Evolutionary conservation across 1,140 invertebrate genomes (phyloP).

Genomic region (Chrysoperla carnea): DNA sequence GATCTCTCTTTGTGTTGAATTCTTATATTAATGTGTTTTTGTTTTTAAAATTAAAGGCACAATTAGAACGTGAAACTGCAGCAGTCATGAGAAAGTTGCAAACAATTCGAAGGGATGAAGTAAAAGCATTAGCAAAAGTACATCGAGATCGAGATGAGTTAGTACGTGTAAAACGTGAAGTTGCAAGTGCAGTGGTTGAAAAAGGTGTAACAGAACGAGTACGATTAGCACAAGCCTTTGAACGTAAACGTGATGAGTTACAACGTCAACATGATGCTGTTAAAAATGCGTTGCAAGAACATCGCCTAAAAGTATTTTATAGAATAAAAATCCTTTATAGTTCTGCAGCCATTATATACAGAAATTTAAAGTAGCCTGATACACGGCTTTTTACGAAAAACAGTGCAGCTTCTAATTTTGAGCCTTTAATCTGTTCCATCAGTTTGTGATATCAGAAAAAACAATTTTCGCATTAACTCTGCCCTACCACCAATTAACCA

Average conservation of each 20-base stretch:
- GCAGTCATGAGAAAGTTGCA: slow-evolving; percentile 74
- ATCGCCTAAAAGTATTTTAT: slow-evolving; percentile 47
- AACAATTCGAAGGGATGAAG: slow-evolving; percentile 64
- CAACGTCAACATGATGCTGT: slow-evolving; percentile 63
- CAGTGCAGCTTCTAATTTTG: no score
- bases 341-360: neutral
- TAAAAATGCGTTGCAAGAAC: slow-evolving; percentile 42
- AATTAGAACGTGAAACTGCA: slow-evolving; percentile 57
- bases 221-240: slow-evolving; percentile 51
- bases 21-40: neutral
- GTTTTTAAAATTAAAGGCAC: slow-evolving; percentile 4
- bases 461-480: no score
- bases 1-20: neutral
- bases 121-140: slow-evolving; percentile 60
- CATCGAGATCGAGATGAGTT: slow-evolving; percentile 82
- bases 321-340: neutral
- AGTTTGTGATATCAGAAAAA: no score
- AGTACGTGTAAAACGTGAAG: slow-evolving; percentile 59
- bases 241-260: slow-evolving; percentile 54
- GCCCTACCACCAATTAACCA: no score
- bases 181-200: slow-evolving; percentile 55
- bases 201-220: slow-evolving; percentile 67
- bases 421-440: no score
- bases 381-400: no score
- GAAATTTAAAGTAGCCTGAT: neutral